Evolutionary conservation across 1,140 invertebrate genomes (phyloP), one percentile per base, ranked within the genome.

Genomic region (Drosophila bipectinata): DNA sequence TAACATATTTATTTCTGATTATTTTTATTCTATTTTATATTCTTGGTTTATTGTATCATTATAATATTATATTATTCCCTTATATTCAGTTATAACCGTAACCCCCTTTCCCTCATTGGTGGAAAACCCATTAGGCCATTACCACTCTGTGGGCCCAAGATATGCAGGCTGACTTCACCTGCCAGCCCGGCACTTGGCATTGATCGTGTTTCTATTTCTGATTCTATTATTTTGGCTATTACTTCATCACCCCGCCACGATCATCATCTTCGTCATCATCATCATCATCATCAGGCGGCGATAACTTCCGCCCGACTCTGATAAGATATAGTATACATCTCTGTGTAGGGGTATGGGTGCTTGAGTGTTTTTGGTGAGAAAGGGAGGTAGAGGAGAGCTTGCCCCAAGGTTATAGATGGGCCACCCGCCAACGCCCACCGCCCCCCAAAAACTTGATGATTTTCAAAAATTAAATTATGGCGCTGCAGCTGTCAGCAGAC

Each of bases 191-290:
- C 73, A 76, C 77, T 69, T 73, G 55, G 18, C 51, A 12, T 67
- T 87, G 82, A 87, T 87, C 66, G 81, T 75, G 72, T 64, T 77
- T 62, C 44, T 72, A 41, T 64, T 82, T 54, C 18, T 72, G 32
- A 58, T 82, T 54, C 66, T 77, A 67, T 72, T 83, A 72, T 79
- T 85, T 77, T 48, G 72, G 63, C 47, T 74, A 85, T 85, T 85
- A 85, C 81, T 85, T 85, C 81, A 85, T 82, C 81, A 69, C 41
- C 59, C 24, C 59, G 12, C 21, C 34, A 32, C 44, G 18, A 49
- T 32, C 30, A 56, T 45, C 49, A 34, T 55, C 48, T 52, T 72
- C 51, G 12, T 45, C 28, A 48, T 47, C n/a, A 41, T 39, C 8
- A 39, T 39, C 37, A 39, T 41, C 12, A 41, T 41, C 12, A 58